Conservation (phyloP, 2,113 vertebrate genomes). For the Hippocampus mohnikei region DNA sequence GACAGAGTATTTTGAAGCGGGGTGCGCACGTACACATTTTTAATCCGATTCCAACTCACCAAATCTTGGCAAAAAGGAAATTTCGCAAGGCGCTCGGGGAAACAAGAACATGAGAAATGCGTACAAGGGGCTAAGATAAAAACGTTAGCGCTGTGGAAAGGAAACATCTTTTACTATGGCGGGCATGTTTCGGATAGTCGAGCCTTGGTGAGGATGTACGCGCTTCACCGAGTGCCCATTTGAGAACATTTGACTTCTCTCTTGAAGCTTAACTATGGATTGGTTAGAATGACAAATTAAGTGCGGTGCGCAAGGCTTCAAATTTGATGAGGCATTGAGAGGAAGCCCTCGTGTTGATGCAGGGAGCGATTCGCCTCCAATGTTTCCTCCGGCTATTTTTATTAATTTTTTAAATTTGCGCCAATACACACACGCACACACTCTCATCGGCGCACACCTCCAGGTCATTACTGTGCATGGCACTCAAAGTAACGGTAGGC, state of each 20-base stretch:
- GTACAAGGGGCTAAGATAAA: no score
- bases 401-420: constrained; percentile 10
- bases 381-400: constrained; percentile 27
- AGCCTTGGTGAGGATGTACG: not conserved
- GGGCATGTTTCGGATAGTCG: not conserved
- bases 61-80: no score
- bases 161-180: no score
- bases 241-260: constrained; percentile 18
- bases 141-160: no score
- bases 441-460: constrained; percentile 6
- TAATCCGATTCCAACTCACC: no score
- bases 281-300: constrained; percentile 19
- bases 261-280: constrained; percentile 25
- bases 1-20: no score
- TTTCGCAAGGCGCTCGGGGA: no score
- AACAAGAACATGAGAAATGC: no score
- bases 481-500: constrained; percentile 8
- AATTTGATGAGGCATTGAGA: constrained; percentile 10
- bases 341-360: constrained; percentile 9
- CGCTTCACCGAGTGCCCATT: not conserved
- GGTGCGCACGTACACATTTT: no score
- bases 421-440: not conserved
- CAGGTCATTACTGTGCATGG: constrained; percentile 22
- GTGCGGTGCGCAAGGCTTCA: constrained; percentile 8
- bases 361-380: constrained; percentile 22